Conservation (phyloP, 1,140 invertebrate species). For the Saccostrea glomerata region DNA sequence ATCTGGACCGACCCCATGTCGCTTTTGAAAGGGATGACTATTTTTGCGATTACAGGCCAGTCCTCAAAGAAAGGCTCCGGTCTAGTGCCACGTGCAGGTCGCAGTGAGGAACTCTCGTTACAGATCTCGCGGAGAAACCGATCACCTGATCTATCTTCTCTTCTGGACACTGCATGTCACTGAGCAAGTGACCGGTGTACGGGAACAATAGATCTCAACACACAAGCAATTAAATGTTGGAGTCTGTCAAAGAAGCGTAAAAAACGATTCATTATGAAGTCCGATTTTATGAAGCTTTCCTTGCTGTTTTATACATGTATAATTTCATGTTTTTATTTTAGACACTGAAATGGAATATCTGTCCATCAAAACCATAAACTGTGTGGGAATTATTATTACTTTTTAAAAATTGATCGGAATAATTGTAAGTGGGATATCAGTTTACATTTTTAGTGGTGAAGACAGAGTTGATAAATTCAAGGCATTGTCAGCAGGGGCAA, state of each 20-base stretch:
- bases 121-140: conserved; percentile 16
- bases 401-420: not conserved
- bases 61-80: not conserved
- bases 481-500: too few relatives aligned
- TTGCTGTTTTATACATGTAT: not conserved
- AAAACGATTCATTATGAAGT: conserved; percentile 9
- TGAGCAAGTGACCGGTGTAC: not conserved
- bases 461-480: not conserved
- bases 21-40: not conserved
- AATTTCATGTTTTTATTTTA: not conserved
- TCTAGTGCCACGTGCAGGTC: conserved; percentile 18
- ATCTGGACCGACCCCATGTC: not conserved
- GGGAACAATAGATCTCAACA: not conserved
- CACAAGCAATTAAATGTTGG: not conserved
- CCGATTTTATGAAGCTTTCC: not conserved
- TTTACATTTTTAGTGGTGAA: not conserved
- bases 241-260: not conserved
- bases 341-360: conserved; percentile 18
- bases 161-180: not conserved
- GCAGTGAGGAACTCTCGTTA: not conserved
- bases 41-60: not conserved
- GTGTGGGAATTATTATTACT: not conserved
- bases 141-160: conserved; percentile 19
- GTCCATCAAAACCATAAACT: not conserved
- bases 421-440: not conserved